Conservation (phyloP, 2,888 invertebrate species). For the Drosophila nigritarsus region DNA sequence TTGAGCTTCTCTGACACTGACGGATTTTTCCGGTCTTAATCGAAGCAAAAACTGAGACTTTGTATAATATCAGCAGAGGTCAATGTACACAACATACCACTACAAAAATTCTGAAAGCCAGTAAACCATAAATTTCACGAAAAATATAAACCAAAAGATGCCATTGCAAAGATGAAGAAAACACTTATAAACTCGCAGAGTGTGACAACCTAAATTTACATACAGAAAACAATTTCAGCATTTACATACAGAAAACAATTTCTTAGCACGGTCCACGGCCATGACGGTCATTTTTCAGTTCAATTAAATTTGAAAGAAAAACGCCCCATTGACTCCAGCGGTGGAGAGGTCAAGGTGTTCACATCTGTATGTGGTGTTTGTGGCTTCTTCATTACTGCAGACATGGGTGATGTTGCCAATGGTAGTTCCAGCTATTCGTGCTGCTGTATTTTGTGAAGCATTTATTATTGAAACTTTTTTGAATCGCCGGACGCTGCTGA, state of each 20-base stretch:
- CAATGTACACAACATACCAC: slow-evolving; percentile 28
- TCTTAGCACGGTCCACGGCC: slow-evolving; percentile 29
- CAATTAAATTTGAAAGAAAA: slow-evolving; percentile 60
- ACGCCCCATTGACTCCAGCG: slow-evolving; percentile 44
- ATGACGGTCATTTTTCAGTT: slow-evolving; percentile 60
- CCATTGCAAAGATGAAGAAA: slow-evolving; percentile 33
- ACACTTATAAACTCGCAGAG: slow-evolving; percentile 24
- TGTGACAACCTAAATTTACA: slow-evolving; percentile 59
- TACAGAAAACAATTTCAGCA: slow-evolving; percentile 46
- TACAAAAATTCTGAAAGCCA: slow-evolving; percentile 32
- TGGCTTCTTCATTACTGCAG: slow-evolving; percentile 32
- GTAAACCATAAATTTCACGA: slow-evolving; percentile 49
- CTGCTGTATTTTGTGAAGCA: slow-evolving; percentile 28
- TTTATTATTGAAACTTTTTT: slow-evolving; percentile 31
- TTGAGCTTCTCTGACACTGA: not conserved
- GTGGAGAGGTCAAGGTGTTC: slow-evolving; percentile 69
- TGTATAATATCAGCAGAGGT: slow-evolving; percentile 21
- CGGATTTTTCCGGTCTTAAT: not conserved
- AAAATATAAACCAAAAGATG: slow-evolving; percentile 18
- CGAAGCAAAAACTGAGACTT: not conserved
- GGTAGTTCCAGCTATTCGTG: slow-evolving; percentile 4
- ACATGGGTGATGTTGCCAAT: slow-evolving; percentile 22
- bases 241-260: slow-evolving; percentile 46
- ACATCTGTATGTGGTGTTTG: slow-evolving; percentile 31
- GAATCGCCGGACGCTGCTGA: slow-evolving; percentile 33